Conservation (phyloP, 1,140 invertebrate species). For the Whitmania pigra region DNA sequence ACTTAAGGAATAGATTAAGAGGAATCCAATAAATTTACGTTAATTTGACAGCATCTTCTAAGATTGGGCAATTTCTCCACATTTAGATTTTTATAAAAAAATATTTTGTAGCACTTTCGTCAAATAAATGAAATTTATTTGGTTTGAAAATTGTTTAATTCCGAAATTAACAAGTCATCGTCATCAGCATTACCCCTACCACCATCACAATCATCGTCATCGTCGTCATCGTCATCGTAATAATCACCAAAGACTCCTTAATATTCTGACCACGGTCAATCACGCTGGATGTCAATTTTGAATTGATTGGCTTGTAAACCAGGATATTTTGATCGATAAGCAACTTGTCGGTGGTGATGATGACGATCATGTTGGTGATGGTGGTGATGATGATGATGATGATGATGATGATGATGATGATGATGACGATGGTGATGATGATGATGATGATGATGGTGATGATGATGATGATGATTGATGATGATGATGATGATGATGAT, state of each 20-base stretch:
- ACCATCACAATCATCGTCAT: background rate
- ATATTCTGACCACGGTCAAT: background rate
- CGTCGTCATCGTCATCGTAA: background rate
- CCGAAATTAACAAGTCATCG: background rate
- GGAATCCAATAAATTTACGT: no score
- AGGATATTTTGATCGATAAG: background rate
- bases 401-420: background rate
- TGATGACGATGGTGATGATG: no score
- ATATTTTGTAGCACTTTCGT: no score
- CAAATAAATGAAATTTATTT: no score
- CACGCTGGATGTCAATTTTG: background rate
- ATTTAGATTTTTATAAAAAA: no score
- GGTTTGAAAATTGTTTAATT: background rate
- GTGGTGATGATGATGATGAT: constrained; percentile 4
- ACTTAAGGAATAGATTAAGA: background rate
- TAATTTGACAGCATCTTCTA: no score
- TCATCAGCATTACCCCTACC: background rate
- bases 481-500: no score
- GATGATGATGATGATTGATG: no score
- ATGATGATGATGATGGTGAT: no score
- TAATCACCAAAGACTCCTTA: background rate
- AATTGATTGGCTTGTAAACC: background rate
- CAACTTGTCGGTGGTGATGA: background rate
- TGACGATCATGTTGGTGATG: no score
- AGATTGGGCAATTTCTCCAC: no score